These are phyloP conservation scores for Ferrisia virgata DNA, from an alignment of 2,888 invertebrate species.

Conservation along the genomic window DNA sequence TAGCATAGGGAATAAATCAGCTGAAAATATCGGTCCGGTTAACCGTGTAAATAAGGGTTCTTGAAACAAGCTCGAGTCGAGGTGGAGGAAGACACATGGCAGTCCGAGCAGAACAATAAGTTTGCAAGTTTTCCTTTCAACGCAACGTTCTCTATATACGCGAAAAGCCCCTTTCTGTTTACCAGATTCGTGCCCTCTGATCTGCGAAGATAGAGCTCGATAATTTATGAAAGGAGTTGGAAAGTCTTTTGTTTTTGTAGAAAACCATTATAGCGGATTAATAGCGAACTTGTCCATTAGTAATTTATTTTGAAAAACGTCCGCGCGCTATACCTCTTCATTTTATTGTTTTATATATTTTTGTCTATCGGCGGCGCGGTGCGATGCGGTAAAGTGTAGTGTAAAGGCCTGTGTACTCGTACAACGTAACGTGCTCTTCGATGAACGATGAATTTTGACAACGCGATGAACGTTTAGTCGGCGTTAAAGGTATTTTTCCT, in stretches of 20 bases:
- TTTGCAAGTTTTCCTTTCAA: conserved; percentile 30
- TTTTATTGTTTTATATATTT: conserved; percentile 22
- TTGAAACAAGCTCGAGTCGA: not conserved
- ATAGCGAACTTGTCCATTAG: conserved; percentile 35
- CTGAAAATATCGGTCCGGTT: conserved; percentile 30
- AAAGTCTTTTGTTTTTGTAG: conserved; percentile 33
- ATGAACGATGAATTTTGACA: not conserved
- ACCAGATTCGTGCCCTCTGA: conserved; percentile 17
- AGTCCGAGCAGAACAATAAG: conserved; percentile 26
- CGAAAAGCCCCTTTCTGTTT: conserved; percentile 23
- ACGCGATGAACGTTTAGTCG: not conserved
- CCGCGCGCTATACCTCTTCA: conserved; percentile 26
- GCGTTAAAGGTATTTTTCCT: no score
- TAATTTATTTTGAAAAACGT: conserved; percentile 34
- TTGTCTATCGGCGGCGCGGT: not conserved
- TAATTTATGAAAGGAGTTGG: conserved; percentile 38
- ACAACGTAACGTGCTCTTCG: not conserved
- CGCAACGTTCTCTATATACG: no score
- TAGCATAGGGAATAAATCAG: conserved; percentile 18
- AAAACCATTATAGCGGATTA: conserved; percentile 37
- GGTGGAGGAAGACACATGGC: conserved; percentile 17
- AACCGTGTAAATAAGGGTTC: conserved; percentile 30
- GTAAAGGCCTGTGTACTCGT: no score
- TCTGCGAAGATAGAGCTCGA: conserved; percentile 30
- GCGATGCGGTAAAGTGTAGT: no score